These are phyloP conservation scores for Drosophila vallismaia DNA, from an alignment of 2,888 invertebrate species.

Conservation along the genomic window DNA sequence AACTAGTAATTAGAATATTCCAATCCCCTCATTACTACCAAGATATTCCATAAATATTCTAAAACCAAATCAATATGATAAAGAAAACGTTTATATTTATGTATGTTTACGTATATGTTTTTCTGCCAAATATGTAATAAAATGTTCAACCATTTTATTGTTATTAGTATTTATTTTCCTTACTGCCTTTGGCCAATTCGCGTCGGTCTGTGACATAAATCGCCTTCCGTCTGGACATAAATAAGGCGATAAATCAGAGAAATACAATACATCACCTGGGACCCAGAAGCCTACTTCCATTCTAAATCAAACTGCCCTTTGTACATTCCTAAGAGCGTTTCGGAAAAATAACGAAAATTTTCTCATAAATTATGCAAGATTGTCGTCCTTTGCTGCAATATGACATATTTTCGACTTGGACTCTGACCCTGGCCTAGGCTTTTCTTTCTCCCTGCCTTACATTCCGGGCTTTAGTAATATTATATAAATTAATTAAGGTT, in stretches of 20 bases:
- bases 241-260: slow-evolving; percentile 73
- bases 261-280: slow-evolving; percentile 75
- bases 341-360: slow-evolving; percentile 10
- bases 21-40: not conserved
- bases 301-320: slow-evolving; percentile 7
- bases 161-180: slow-evolving; percentile 27
- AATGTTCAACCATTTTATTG: slow-evolving; percentile 45
- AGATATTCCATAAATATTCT: no score
- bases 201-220: slow-evolving; percentile 46
- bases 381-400: slow-evolving; percentile 58
- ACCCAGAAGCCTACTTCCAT: slow-evolving; percentile 10
- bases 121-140: slow-evolving; percentile 52
- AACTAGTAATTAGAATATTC: not conserved
- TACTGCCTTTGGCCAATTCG: slow-evolving; percentile 19
- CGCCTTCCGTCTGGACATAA: slow-evolving; percentile 56
- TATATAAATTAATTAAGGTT: slow-evolving; percentile 67
- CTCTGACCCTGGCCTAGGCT: slow-evolving; percentile 33
- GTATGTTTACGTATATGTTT: no score
- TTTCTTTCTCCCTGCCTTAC: slow-evolving; percentile 31
- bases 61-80: not conserved
- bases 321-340: slow-evolving; percentile 14
- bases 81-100: no score
- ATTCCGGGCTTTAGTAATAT: slow-evolving; percentile 36
- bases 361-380: slow-evolving; percentile 69
- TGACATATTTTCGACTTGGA: slow-evolving; percentile 68